These are phyloP conservation scores for Cordilura impudica DNA, from an alignment of 2,888 invertebrate species.

Conservation along the genomic window DNA sequence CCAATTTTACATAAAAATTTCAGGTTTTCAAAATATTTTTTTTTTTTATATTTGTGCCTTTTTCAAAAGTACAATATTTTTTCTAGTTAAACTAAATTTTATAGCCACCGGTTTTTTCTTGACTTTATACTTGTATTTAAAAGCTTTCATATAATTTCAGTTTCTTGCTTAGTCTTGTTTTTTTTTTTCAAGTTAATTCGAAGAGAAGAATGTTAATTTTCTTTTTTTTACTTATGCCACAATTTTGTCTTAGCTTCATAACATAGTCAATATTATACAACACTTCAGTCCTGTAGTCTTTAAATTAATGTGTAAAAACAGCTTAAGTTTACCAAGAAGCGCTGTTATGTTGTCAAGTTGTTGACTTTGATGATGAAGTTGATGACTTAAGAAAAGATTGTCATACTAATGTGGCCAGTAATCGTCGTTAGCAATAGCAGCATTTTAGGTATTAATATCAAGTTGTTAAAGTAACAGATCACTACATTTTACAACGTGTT, in stretches of 20 bases:
- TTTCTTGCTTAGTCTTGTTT: too few species aligned
- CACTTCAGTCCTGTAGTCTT: neutral
- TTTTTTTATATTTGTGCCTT: too few species aligned
- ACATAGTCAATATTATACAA: neutral
- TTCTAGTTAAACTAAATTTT: too few species aligned
- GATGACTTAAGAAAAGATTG: constrained; percentile 36
- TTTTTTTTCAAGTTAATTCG: neutral
- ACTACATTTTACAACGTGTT: constrained; percentile 38
- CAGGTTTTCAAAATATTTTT: too few species aligned
- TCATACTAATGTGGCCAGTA: constrained; percentile 43
- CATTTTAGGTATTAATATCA: neutral
- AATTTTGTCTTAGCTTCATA: neutral
- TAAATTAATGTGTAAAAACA: too few species aligned
- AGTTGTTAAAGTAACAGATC: constrained; percentile 55
- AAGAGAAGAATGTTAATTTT: neutral
- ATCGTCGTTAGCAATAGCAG: constrained; percentile 2
- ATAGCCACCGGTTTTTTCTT: too few species aligned
- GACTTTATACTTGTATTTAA: too few species aligned
- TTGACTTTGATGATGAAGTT: neutral
- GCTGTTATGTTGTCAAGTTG: constrained; percentile 1
- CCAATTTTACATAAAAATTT: too few species aligned
- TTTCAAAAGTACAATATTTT: too few species aligned
- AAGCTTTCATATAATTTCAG: too few species aligned
- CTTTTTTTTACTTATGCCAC: neutral
- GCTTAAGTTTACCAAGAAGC: neutral